Base-by-base conservation (phyloP, 2,888 invertebrate species). In the Agrochola circellaris region DNA sequence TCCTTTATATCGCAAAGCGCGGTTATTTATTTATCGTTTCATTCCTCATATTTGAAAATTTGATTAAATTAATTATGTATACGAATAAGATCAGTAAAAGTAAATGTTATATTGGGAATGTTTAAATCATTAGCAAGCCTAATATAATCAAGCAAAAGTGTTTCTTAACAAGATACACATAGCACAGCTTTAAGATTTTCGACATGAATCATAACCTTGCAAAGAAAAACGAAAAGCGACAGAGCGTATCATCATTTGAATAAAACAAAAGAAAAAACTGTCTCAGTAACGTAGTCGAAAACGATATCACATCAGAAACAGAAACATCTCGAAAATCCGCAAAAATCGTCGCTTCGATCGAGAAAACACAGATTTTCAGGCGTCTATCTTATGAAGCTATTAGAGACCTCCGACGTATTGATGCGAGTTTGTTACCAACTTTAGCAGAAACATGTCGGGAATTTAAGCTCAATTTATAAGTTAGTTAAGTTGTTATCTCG, bases 401-500 rank as follows among this genome's bases (percentile, higher is more conserved):
- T 80, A 42, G 51, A 75, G 34, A 66, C 60, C 48, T 76, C 4
- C 23, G 7, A 64, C 51, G 45, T 65, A 65, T 62, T 73, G 77
- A 76, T 78, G 69, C 45, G 61, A 84, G 77, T 78, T 86, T 84
- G 70, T 68, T 68, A 54, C 58, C 30, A 86, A 86, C 72, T 86
- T 65, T 11, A 58, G 54, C 30, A 42, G 79, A 82, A 82, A 68
- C 79, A 84, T 77, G 70, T 71, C 60, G 72, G 30, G 82, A 82
- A 82, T 84, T 82, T 79, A 48, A 82, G 79, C 82, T 82, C 68
- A 72, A 79, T 84, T 72, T 82, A 74, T 75, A 75, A 76, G 76
- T 77, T 75, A 69, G 73, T 84, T 71, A 60, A 74, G 77, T 74
- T 75, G 66, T 81, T 86, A 81, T 86, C 86, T 58, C 30, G 23